A percentile compares a stretch with the other conserved stretches of the same genome.
phyloP scores from a whole-genome alignment of 2,113 vertebrate genomes.

The Callionymus lyra region DNA sequence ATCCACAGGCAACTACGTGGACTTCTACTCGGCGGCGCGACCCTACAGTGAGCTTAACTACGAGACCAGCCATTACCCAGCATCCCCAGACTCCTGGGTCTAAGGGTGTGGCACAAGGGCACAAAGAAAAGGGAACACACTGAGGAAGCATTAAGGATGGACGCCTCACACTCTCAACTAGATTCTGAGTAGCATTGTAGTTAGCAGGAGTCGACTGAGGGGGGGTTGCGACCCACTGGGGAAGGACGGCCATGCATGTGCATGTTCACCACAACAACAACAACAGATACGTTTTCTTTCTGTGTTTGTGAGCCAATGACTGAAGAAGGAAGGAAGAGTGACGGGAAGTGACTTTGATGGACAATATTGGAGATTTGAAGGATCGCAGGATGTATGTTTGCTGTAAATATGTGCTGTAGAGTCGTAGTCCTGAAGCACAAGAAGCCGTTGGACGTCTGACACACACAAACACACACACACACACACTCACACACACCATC shows the following conservation, averaged over 20 bases:
- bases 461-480: slow-evolving; percentile 74
- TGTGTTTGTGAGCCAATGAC: slow-evolving; percentile 47
- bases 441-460: slow-evolving; percentile 77
- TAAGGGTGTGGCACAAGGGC: slow-evolving; percentile 42
- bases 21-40: slow-evolving; percentile 97
- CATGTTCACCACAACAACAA: slow-evolving; percentile 80
- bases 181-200: slow-evolving; percentile 51
- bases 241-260: slow-evolving; percentile 86
- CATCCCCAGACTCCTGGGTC: slow-evolving; percentile 98
- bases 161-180: slow-evolving; percentile 32
- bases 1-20: slow-evolving; percentile 98
- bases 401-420: slow-evolving; percentile 57
- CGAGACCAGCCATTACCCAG: slow-evolving; percentile 98
- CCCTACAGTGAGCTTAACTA: slow-evolving; percentile 99
- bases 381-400: too few relatives aligned
- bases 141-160: slow-evolving; percentile 11
- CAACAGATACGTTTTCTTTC: slow-evolving; percentile 48
- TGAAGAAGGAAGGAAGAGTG: slow-evolving; percentile 19
- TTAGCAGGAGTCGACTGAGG: slow-evolving; percentile 26
- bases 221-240: slow-evolving; percentile 11
- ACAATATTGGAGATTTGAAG: slow-evolving; percentile 20
- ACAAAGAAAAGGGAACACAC: slow-evolving; percentile 13
- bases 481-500: slow-evolving; percentile 69
- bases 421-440: slow-evolving; percentile 70
- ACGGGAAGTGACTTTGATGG: slow-evolving; percentile 37